Base-by-base conservation (phyloP, 2,888 invertebrate species). In the Nebria brevicollis region DNA sequence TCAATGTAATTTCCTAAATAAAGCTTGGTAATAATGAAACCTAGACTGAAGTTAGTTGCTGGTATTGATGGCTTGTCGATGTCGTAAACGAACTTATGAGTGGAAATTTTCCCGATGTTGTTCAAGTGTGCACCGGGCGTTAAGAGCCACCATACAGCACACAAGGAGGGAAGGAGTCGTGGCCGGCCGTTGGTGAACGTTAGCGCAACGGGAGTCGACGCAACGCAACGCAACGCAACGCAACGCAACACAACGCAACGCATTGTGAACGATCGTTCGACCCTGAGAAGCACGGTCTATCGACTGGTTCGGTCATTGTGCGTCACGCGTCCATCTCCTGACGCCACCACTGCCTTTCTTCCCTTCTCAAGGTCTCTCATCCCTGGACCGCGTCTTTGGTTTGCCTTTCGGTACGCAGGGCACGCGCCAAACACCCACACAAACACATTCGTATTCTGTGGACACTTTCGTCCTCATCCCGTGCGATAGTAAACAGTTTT, bases 401-500 rank as follows among this genome's bases (percentile, higher is more conserved):
- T 54, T 54, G 54, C 54, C 54, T 65, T 76, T 26, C 66, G 15
- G 79, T 5, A 79, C 42, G 74, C 79, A 25, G 41, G 34, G 66
- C 79, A 79, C 74, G 79, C 79, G 43, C 79, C 66, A 13, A 66
- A 43, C 79, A 66, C 74, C 79, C 73, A 73, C 75, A 74, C 41
- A n/a, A 41, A 42, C 41, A 13, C 73, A 73, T 81, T 81, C 77
- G 77, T 81, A 77, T 81, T 81, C 81, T 81, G 81, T 73, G 81
- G 76, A 72, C 72, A 81, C 72, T 81, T 81, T 81, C 64, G 77
- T 66, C 66, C 77, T 73, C 73, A 81, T 76, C 81, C 77, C 70
- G 70, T 77, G 70, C 77, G 76, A 77, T 77, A 77, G 81, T 72
- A 83, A 83, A 84, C 84, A 84, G 83, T 84, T 84, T 83, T 83